Evolutionary conservation across 2,113 vertebrate species (phyloP).

Genomic region (Oostethus manadensis): DNA sequence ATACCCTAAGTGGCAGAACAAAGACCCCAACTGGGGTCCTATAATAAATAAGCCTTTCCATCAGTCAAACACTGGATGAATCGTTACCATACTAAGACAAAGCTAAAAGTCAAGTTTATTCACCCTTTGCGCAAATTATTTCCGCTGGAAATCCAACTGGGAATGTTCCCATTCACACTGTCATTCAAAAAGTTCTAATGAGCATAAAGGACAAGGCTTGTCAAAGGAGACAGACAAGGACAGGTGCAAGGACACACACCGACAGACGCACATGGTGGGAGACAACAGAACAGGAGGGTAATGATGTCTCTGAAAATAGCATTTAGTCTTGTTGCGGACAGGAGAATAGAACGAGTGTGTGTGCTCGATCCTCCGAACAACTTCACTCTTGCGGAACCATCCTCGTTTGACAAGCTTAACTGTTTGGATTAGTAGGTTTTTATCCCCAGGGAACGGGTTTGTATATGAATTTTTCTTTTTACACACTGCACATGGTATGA

Average conservation of each 20-base stretch:
- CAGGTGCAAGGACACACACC: slow-evolving; percentile 51
- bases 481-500: not conserved
- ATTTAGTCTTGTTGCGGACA: slow-evolving; percentile 22
- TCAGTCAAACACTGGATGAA: too few relatives aligned
- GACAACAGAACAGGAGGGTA: slow-evolving; percentile 46
- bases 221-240: slow-evolving; percentile 34
- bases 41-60: not conserved
- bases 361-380: slow-evolving; percentile 2
- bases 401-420: slow-evolving; percentile 13
- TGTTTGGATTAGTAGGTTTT: slow-evolving; percentile 16
- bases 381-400: slow-evolving; percentile 9
- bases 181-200: slow-evolving; percentile 14
- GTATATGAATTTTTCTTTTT: slow-evolving; percentile 6
- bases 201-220: slow-evolving; percentile 8
- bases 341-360: slow-evolving; percentile 13
- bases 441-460: slow-evolving; percentile 39
- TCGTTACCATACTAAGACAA: too few relatives aligned
- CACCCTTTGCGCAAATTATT: too few relatives aligned
- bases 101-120: too few relatives aligned
- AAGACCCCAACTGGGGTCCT: not conserved
- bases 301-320: slow-evolving; percentile 65
- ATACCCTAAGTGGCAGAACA: not conserved
- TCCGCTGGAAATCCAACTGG: not conserved
- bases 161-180: not conserved
- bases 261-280: slow-evolving; percentile 27